Evolutionary conservation across 2,888 invertebrate species (phyloP).

Genomic region (Aethes cnicana): DNA sequence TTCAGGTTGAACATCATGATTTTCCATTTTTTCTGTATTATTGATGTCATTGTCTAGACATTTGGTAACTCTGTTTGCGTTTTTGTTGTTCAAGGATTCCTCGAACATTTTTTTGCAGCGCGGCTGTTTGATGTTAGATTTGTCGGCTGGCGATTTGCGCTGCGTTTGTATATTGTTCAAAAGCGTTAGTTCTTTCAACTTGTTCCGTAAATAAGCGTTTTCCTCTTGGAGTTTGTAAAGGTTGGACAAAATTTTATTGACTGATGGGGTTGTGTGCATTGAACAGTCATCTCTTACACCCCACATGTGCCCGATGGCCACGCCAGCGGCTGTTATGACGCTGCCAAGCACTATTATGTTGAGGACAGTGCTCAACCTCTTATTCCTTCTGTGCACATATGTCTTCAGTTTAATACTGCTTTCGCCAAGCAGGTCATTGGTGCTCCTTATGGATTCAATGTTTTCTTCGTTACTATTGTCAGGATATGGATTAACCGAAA

Average conservation of each 20-base stretch:
- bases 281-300: constrained; percentile 72
- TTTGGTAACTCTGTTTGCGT: constrained; percentile 55
- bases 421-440: constrained; percentile 61
- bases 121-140: constrained; percentile 50
- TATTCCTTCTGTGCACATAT: constrained; percentile 75
- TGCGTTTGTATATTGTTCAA: constrained; percentile 50
- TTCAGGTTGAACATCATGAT: constrained; percentile 44
- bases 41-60: constrained; percentile 59
- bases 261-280: constrained; percentile 59
- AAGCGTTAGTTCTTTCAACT: constrained; percentile 65
- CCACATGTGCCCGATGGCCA: constrained; percentile 79
- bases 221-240: constrained; percentile 77
- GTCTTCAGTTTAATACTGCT: constrained; percentile 64
- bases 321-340: constrained; percentile 74
- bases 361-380: constrained; percentile 70
- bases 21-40: constrained; percentile 42
- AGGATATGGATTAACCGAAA: constrained; percentile 44
- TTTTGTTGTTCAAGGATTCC: constrained; percentile 61
- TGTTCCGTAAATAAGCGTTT: constrained; percentile 68
- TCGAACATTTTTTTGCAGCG: constrained; percentile 73
- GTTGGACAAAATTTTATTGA: constrained; percentile 74
- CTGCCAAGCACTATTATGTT: constrained; percentile 75
- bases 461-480: constrained; percentile 40
- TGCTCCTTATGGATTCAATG: constrained; percentile 49
- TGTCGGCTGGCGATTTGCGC: constrained; percentile 47